Conservation (phyloP, 2,113 vertebrate species). For the Tauraco erythrolophus region DNA sequence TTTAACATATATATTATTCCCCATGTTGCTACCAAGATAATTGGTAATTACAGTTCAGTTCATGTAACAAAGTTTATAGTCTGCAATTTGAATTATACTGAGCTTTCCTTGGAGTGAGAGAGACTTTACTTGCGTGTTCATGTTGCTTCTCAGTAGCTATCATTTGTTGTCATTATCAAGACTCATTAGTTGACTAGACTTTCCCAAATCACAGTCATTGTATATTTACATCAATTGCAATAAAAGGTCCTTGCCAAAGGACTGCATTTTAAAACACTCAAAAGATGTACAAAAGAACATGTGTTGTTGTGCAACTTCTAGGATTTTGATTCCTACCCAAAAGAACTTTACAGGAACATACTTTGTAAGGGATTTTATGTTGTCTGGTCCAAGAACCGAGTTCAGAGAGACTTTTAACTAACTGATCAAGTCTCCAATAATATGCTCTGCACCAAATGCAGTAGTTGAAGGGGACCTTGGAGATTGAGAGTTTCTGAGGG, state of each 20-base stretch:
- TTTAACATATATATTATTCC: neutral
- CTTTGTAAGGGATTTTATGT: neutral
- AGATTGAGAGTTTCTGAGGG: neutral
- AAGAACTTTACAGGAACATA: neutral
- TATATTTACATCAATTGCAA: neutral
- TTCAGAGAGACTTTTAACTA: neutral
- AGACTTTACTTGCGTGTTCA: neutral
- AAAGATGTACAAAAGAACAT: neutral
- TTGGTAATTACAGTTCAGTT: neutral
- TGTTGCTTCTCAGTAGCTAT: neutral
- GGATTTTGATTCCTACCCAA: neutral
- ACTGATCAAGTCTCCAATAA: neutral
- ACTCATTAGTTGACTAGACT: neutral
- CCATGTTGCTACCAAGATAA: neutral
- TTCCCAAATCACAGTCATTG: fast-evolving
- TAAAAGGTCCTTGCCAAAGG: neutral
- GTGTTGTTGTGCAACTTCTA: neutral
- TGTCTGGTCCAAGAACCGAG: neutral
- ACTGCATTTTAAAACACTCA: neutral
- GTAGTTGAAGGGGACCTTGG: neutral
- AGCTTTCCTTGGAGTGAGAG: neutral
- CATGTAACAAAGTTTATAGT: neutral
- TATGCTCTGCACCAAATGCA: neutral
- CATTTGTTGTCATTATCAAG: neutral
- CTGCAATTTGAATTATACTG: neutral